phyloP scores from a whole-genome alignment of 2,797 vertebrate genomes.

The Carapus acus region DNA sequence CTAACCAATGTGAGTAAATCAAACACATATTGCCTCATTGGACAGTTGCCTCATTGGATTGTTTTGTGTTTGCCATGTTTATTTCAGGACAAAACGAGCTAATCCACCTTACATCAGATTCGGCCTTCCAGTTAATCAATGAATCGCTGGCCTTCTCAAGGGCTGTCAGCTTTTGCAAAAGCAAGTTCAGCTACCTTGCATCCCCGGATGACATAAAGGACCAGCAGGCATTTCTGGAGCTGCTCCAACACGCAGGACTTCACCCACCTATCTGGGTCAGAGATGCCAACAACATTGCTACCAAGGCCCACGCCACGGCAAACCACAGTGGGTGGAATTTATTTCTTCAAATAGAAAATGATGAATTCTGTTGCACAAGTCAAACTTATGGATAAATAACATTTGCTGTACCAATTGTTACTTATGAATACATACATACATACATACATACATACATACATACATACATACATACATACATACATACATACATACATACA shows the following conservation, averaged over 20 bases:
- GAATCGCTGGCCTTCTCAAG: slow-evolving; percentile 70
- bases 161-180: slow-evolving; percentile 75
- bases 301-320: slow-evolving; percentile 36
- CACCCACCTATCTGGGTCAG: slow-evolving; percentile 71
- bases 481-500: too few relatives aligned
- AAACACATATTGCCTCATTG: neutral
- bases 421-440: too few relatives aligned
- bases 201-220: slow-evolving; percentile 41
- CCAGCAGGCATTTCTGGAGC: slow-evolving; percentile 34
- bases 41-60: neutral
- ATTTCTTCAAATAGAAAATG: too few relatives aligned
- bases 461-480: too few relatives aligned
- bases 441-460: too few relatives aligned
- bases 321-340: slow-evolving; percentile 65
- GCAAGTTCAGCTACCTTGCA: slow-evolving; percentile 74
- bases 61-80: neutral
- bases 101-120: slow-evolving; percentile 56
- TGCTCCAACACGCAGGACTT: slow-evolving; percentile 56
- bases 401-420: too few relatives aligned
- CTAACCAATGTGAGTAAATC: neutral
- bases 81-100: slow-evolving; percentile 46
- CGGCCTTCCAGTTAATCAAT: slow-evolving; percentile 72
- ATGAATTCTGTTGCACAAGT: too few relatives aligned
- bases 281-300: slow-evolving; percentile 39
- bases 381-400: too few relatives aligned